Evolutionary conservation across 64 coral and sea anemone species (phyloP).

Genomic region (Pocillopora damicornis): DNA sequence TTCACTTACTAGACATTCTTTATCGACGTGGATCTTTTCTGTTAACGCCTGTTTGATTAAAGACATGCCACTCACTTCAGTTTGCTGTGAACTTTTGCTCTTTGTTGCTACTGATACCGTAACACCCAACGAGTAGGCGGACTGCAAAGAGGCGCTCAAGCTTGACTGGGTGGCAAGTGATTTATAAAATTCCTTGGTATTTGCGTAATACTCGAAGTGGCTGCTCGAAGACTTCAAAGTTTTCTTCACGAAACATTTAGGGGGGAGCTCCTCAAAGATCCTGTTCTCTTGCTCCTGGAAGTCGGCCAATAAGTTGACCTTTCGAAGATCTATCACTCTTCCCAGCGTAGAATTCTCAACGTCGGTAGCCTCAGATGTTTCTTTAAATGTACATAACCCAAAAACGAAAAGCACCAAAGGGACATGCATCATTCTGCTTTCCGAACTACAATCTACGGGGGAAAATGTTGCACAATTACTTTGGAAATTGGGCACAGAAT

Average conservation of each 20-base stretch:
- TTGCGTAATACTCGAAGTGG: slow-evolving; percentile 11
- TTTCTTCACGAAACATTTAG: background rate
- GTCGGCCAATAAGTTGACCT: background rate
- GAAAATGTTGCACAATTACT: background rate
- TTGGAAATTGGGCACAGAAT: too few relatives aligned
- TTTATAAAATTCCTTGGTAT: slow-evolving; percentile 17
- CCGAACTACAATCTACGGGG: background rate
- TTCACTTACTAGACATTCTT: slow-evolving; percentile 21
- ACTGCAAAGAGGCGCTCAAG: slow-evolving; percentile 2
- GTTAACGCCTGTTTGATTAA: slow-evolving; percentile 13
- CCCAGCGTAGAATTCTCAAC: background rate
- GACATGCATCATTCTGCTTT: background rate
- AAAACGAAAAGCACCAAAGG: background rate
- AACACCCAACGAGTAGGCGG: slow-evolving; percentile 8
- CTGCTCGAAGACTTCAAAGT: background rate
- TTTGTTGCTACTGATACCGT: background rate
- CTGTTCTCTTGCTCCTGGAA: background rate
- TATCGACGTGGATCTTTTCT: slow-evolving; percentile 12
- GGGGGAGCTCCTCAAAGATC: background rate
- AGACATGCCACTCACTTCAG: slow-evolving; percentile 42
- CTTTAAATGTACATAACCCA: background rate
- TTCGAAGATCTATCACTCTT: background rate
- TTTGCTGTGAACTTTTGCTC: background rate
- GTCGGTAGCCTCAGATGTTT: background rate
- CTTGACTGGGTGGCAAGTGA: background rate